Evolutionary conservation across 2,888 invertebrate genomes (phyloP).

Genomic region (Xanthostigma xanthostigma): DNA sequence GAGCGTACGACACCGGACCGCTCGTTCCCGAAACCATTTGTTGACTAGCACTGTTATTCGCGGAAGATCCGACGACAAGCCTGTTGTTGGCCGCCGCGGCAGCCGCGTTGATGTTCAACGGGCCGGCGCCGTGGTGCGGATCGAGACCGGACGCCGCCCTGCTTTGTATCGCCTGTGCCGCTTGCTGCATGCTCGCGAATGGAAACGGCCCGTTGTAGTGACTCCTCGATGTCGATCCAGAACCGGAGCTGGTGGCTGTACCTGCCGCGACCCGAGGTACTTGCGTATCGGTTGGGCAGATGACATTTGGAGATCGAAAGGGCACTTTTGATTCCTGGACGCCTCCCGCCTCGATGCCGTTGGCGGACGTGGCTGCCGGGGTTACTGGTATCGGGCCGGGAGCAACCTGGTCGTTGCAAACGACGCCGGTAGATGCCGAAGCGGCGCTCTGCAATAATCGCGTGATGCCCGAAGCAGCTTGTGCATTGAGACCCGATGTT

Average conservation of each 20-base stretch:
- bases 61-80: slow-evolving; percentile 17
- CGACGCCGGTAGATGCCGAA: slow-evolving; percentile 13
- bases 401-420: slow-evolving; percentile 10
- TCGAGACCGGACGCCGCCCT: slow-evolving; percentile 22
- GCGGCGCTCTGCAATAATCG: slow-evolving; percentile 14
- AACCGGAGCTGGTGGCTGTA: slow-evolving; percentile 13
- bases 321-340: slow-evolving; percentile 24
- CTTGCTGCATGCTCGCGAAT: slow-evolving; percentile 84
- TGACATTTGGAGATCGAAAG: slow-evolving; percentile 65
- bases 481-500: not conserved
- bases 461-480: slow-evolving; percentile 13
- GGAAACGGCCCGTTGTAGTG: slow-evolving; percentile 55
- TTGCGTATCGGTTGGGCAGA: slow-evolving; percentile 59
- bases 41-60: too few species aligned
- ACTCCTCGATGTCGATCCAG: slow-evolving; percentile 34
- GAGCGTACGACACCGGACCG: slow-evolving; percentile 20
- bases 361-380: slow-evolving; percentile 13
- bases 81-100: slow-evolving; percentile 5
- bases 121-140: slow-evolving; percentile 11
- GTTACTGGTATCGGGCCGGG: slow-evolving; percentile 16
- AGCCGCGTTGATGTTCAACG: slow-evolving; percentile 6
- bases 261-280: slow-evolving; percentile 26
- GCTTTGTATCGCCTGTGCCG: slow-evolving; percentile 65
- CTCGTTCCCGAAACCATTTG: too few species aligned
- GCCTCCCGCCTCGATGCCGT: slow-evolving; percentile 7